Evolutionary conservation across 2,888 invertebrate genomes (phyloP).

Genomic region (Orthosia incerta): DNA sequence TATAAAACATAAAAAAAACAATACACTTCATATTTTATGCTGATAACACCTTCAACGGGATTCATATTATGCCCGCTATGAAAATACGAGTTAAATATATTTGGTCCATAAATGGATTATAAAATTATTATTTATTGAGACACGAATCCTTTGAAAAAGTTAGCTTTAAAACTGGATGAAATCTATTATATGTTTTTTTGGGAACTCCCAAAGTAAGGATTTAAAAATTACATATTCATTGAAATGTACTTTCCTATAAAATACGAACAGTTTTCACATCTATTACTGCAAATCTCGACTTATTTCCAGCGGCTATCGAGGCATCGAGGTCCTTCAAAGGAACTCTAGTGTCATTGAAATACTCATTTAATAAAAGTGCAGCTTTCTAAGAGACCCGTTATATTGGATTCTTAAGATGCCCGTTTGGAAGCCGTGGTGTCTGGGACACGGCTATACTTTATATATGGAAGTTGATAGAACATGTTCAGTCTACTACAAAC

Average conservation of each 20-base stretch:
- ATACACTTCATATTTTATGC: constrained; percentile 39
- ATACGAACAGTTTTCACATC: constrained; percentile 9
- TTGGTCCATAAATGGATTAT: not conserved
- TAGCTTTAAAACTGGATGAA: not conserved
- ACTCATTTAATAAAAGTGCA: constrained; percentile 52
- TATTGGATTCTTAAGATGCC: constrained; percentile 45
- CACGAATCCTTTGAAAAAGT: not conserved
- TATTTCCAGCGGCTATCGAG: constrained; percentile 27
- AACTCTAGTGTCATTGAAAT: constrained; percentile 57
- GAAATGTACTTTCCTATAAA: not conserved
- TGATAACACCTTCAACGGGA: constrained; percentile 23
- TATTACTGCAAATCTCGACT: constrained; percentile 27
- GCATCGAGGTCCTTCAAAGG: constrained; percentile 35
- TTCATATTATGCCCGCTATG: constrained; percentile 27
- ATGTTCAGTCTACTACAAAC: constrained; percentile 4
- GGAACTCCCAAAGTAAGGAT: not conserved
- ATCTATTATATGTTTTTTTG: not conserved
- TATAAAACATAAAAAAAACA: constrained; percentile 50
- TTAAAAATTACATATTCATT: not conserved
- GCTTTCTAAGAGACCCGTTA: constrained; percentile 45
- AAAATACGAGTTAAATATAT: constrained; percentile 3
- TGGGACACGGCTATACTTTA: not conserved
- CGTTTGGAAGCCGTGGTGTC: constrained; percentile 22
- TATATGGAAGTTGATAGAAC: constrained; percentile 12
- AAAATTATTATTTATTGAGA: not conserved